Evolutionary conservation across 2,888 invertebrate genomes (phyloP), one percentile per base, ranked within the genome.

Genomic region (Alloscopus bannaensis): DNA sequence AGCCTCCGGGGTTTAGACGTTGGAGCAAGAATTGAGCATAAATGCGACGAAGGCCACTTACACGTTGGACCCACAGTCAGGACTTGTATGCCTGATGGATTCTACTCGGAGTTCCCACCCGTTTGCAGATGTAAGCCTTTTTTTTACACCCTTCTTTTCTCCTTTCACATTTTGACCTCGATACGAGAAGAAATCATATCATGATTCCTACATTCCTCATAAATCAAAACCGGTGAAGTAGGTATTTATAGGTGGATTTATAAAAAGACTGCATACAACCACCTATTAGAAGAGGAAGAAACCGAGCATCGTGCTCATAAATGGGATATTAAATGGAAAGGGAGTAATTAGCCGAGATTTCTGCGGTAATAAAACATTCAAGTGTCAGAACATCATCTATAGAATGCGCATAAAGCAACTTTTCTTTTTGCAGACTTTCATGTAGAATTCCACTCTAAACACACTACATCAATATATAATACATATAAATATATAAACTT

Each of bases 21-120:
- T 2, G 96, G 95, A 0, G 92, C 95, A 0, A 91, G 91, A 3
- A 93, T 97, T 60, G 93, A 95, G 87, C 96, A 96, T 89, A 90
- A 92, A 31, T 97, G 97, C 87, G 95, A 95, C 87, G 92, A 83
- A 16, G 96, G 96, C 0, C 95, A 96, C 87, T 90, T 96, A 57
- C 90, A 96, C 2, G 95, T 97, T 31, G 96, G 97, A 1, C 96
- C 96, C 0, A 91, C 93, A 0, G 91, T 92, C 4, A 90, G 97
- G 86, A 94, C 94, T 22, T 97, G 97, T 84, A 91, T 96, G 52
- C 94, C 96, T 83, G 96, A 95, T 3, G 97, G 97, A 52, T 97
- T 97, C 89, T 97, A 95, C 88, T 95, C 95, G 86, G 96, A 96
- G 88, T 96, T 96, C 87, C 95, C 96, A 31, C 96, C 97, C 0